phyloP scores from a whole-genome alignment of 2,113 vertebrate genomes.

The Pampusana beccarii region DNA sequence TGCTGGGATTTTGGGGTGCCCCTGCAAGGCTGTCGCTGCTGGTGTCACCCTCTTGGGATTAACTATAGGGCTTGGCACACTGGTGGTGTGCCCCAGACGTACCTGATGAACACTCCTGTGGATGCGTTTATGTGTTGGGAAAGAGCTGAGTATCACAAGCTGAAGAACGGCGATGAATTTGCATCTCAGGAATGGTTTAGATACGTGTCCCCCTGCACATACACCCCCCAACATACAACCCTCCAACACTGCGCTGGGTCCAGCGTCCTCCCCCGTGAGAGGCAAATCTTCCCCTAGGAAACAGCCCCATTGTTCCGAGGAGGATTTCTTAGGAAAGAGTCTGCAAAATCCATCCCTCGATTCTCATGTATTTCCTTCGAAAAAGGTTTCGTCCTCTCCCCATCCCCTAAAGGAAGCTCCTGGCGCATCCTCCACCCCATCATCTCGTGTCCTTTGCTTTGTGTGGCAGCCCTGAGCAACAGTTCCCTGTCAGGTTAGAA shows the following conservation, averaged over 20 bases:
- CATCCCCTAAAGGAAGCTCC: neutral
- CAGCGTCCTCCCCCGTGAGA: neutral
- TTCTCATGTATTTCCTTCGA: neutral
- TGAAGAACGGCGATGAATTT: too few species aligned
- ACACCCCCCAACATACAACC: too few species aligned
- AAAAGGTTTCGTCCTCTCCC: neutral
- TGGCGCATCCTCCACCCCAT: neutral
- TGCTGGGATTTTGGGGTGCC: neutral
- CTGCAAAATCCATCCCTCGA: neutral
- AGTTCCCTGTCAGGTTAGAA: neutral
- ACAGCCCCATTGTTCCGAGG: neutral
- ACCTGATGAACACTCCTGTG: neutral
- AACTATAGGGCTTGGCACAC: neutral
- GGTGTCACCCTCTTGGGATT: neutral
- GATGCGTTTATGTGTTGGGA: neutral
- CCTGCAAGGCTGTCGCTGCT: too few species aligned
- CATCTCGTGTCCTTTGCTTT: neutral
- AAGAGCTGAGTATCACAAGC: too few species aligned
- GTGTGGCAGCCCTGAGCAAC: neutral
- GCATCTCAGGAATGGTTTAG: too few species aligned
- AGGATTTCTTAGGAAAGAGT: neutral
- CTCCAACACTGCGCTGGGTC: too few species aligned
- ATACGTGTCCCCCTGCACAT: too few species aligned
- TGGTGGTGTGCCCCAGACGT: too few species aligned
- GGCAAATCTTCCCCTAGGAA: neutral